Base-by-base conservation (phyloP, 2,113 vertebrate species). In the Motacilla tschutschensis region DNA sequence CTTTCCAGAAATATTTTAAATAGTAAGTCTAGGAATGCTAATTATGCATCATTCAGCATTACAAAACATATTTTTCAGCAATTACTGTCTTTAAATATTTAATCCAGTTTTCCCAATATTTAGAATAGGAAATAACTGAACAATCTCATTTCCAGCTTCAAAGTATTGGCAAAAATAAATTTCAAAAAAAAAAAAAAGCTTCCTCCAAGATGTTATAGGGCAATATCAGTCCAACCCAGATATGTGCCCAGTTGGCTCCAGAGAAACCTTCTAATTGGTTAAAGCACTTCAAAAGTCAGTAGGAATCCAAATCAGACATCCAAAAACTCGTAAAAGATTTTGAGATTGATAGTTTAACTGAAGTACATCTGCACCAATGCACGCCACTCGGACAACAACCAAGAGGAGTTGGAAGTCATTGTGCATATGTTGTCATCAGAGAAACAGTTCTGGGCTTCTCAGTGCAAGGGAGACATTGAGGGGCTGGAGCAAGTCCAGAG, bases 71-170 rank as follows among this genome's bases (percentile, higher is more conserved):
- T 58, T 43, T 83, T 83, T 50, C 60, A 58, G n/a, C 36, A 50
- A 43, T 58, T 43, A 58, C 6, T 21, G 14, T 74, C 14, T 74
- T 50, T 58, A 65, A 83, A 66, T 58, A 58, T 65, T 66, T 74
- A 58, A 74, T 58, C 36, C 51, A n/a, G 12, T 57, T 81, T 73
- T 69, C 48, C 9, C 44, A 71, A 11, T 78, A 67, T 78, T 85
- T 88, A 40, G 47, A 83, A 59, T 17, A 77, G 40, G 36, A 90
- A 92, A 85, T 79, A 78, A 74, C n/a, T 63, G 12, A n/a, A 16
- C 47, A 70, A 44, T 74, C 67, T 79, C 33, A 66, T 60, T 86
- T 86, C 48, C 66, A 53, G 21, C 71, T 63, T 84, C 33, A 38
- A 59, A 64, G 31, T 57, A 70, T 24, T 86, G 57, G 41, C 28